Base-by-base conservation (phyloP, 1,140 invertebrate species). In the Danaus melanippus region DNA sequence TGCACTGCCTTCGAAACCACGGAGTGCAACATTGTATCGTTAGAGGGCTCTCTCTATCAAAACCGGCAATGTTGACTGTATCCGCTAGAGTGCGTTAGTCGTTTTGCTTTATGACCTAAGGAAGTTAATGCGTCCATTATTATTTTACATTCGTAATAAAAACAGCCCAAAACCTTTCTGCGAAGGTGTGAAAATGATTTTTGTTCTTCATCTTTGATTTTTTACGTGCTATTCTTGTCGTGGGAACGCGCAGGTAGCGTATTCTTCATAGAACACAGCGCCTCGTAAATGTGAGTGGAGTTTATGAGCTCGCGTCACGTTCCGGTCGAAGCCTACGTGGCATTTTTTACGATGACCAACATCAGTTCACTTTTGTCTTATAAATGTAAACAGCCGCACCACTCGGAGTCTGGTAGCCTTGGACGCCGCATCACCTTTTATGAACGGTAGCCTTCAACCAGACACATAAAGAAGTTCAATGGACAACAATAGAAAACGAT, bases 171-270 rank as follows among this genome's bases (percentile, higher is more conserved):
- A 71, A 67, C 71, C 74, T 79, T 79, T 76, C 78, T 71, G 73
- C 79, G 74, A 80, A 85, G 82, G 82, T 83, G 82, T 85, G 82
- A 85, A 85, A 85, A 82, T 83, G 50, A 82, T 79, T 82, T 83
- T 79, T 79, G 71, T 82, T 79, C 67, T 69, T 69, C 59, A 55
- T 71, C 64, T 71, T 71, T 64, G 57, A 58, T 69, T 77, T 74
- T 79, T 76, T 78, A 69, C 21, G 2, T 59, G 66, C 59, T 67
- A 60, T 60, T 74, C 69, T 70, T 57, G 66, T 65, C 82, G 79
- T 85, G 82, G 69, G 82, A 85, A 85, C 61, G 55, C 40, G 67
- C 70, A 77, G 72, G 74, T 79, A 74, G 74, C 62, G 59, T 62
- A 64, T 58, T 65, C 56, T 70, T 69, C 60, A 69, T 65, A 71